phyloP scores from a whole-genome alignment of 92 coral and sea anemone species.

The Siderastrea siderea region DNA sequence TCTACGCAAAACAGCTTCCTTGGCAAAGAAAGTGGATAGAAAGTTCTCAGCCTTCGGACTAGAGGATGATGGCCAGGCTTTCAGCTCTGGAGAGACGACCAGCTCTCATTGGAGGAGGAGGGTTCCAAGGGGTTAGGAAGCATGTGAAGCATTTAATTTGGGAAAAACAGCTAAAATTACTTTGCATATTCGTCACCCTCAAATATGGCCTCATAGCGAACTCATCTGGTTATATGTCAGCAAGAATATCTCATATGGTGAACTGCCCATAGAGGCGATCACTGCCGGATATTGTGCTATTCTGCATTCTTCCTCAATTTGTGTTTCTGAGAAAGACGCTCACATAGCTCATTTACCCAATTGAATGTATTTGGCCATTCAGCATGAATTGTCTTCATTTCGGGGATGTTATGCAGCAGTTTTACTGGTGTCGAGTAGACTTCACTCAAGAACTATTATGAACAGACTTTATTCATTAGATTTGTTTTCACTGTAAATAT shows the following conservation, averaged over 20 bases:
- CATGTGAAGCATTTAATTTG: too few species aligned
- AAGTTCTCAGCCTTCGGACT: too few species aligned
- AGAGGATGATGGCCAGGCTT: too few species aligned
- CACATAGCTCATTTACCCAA: neutral
- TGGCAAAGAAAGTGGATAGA: too few species aligned
- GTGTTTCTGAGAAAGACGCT: neutral
- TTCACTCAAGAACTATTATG: too few species aligned
- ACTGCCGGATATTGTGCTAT: conserved; percentile 17
- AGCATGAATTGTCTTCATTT: neutral
- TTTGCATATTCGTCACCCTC: neutral
- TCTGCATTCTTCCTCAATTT: neutral
- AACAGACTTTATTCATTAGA: too few species aligned
- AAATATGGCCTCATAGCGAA: conserved; percentile 11
- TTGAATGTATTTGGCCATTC: neutral
- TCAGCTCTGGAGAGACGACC: too few species aligned
- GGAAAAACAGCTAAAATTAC: conserved; percentile 1
- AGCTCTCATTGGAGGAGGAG: too few species aligned
- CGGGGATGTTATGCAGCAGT: neutral
- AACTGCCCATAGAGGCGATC: neutral
- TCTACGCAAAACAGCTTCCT: neutral
- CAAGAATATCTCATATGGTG: neutral
- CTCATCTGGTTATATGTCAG: conserved; percentile 1
- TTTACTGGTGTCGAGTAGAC: conserved; percentile 12
- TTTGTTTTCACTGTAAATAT: too few species aligned
- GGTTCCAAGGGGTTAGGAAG: too few species aligned